A percentile compares a stretch with the other conserved stretches of the same genome.
Evolutionary conservation across 1,140 invertebrate species (phyloP).

Genomic region (Brachionus paranguensis): DNA sequence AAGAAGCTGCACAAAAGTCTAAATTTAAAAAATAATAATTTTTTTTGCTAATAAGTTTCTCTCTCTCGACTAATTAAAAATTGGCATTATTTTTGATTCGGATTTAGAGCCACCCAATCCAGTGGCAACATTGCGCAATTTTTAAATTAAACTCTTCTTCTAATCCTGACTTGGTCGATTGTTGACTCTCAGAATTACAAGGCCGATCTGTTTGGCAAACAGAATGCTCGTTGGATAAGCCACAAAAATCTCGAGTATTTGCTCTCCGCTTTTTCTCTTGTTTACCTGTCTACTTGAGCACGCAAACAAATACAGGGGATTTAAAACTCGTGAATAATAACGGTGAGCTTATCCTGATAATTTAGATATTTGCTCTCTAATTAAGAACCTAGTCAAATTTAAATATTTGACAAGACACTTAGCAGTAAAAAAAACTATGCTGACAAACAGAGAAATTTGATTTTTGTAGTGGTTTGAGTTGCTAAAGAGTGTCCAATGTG

Average conservation of each 20-base stretch:
- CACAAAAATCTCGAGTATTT: background rate
- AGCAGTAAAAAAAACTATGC: background rate
- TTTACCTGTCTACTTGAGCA: conserved; percentile 31
- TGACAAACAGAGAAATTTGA: background rate
- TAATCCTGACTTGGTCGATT: background rate
- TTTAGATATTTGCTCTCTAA: conserved; percentile 9
- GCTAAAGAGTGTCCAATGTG: background rate
- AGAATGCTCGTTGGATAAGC: background rate
- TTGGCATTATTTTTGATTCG: background rate
- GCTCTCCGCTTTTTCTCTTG: background rate
- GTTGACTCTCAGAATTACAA: background rate
- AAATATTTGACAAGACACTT: conserved; percentile 27
- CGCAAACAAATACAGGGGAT: background rate
- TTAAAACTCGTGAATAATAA: background rate
- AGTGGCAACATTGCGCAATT: background rate
- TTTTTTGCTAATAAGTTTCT: background rate
- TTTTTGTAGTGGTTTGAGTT: background rate
- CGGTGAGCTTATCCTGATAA: conserved; percentile 27
- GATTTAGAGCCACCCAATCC: background rate
- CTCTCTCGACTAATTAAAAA: background rate
- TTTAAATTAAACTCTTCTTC: background rate
- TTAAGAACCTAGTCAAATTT: conserved; percentile 4
- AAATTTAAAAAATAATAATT: background rate
- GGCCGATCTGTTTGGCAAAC: background rate
- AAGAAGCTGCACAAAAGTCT: background rate